phyloP scores from a whole-genome alignment of 2,797 vertebrate species.

The Rhynchonycteris naso region DNA sequence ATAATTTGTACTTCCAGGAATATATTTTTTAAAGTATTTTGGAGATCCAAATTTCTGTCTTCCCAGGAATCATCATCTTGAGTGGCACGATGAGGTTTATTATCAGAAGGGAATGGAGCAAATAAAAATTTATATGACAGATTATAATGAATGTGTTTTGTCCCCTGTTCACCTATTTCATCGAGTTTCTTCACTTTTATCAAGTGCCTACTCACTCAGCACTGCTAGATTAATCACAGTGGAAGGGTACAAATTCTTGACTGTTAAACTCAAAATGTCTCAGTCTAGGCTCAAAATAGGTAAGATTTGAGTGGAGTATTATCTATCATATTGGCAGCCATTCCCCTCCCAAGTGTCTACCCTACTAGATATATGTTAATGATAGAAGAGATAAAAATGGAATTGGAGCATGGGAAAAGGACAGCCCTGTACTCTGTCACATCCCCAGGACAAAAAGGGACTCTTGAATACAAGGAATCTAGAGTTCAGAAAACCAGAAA shows the following conservation, averaged over 20 bases:
- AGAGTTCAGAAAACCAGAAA: neutral
- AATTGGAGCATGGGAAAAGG: neutral
- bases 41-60: neutral
- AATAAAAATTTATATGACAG: neutral
- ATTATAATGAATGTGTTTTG: neutral
- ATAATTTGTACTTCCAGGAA: neutral
- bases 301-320: neutral
- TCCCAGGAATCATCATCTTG: neutral
- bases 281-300: neutral
- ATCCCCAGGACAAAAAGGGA: neutral
- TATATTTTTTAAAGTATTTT: constrained; percentile 10
- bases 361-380: neutral
- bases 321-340: neutral
- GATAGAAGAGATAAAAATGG: neutral
- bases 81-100: neutral
- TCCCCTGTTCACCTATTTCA: neutral
- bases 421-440: neutral
- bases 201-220: neutral
- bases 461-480: neutral
- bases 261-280: neutral
- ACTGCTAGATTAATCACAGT: neutral
- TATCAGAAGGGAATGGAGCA: neutral
- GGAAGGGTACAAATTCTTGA: neutral
- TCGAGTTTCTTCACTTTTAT: neutral
- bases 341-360: neutral